These are phyloP conservation scores for Rhinichthys klamathensis DNA, from an alignment of 2,113 vertebrate species.

Conservation along the genomic window DNA sequence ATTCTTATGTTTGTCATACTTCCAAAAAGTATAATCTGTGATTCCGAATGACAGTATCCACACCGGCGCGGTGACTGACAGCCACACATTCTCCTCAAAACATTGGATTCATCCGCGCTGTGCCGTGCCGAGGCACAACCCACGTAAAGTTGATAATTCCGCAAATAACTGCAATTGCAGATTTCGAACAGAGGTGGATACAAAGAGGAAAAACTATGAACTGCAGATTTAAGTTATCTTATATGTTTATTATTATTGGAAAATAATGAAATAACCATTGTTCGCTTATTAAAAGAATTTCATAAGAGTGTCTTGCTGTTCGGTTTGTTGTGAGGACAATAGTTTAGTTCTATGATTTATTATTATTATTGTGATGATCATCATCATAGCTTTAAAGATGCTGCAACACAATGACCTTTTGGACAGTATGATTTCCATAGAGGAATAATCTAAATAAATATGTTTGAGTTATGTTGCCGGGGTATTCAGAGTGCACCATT, in stretches of 20 bases:
- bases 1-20: no score
- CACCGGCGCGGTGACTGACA: no score
- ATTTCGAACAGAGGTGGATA: no score
- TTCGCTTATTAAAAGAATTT: neutral
- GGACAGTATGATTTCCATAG: neutral
- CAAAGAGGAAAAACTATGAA: no score
- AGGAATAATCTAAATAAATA: neutral
- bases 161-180: no score
- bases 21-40: no score
- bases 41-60: no score
- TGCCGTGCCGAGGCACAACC: no score
- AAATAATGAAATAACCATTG: neutral
- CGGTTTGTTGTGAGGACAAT: neutral
- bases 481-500: neutral
- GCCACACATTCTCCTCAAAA: no score
- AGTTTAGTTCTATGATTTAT: neutral
- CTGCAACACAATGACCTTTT: neutral
- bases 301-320: slow-evolving; percentile 13
- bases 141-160: no score
- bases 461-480: no score
- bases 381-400: neutral
- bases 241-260: neutral
- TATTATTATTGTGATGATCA: neutral
- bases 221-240: neutral
- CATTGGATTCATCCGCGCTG: no score